Evolutionary conservation across 2,113 vertebrate genomes (phyloP).

Genomic region (Gorsachius goisagi): DNA sequence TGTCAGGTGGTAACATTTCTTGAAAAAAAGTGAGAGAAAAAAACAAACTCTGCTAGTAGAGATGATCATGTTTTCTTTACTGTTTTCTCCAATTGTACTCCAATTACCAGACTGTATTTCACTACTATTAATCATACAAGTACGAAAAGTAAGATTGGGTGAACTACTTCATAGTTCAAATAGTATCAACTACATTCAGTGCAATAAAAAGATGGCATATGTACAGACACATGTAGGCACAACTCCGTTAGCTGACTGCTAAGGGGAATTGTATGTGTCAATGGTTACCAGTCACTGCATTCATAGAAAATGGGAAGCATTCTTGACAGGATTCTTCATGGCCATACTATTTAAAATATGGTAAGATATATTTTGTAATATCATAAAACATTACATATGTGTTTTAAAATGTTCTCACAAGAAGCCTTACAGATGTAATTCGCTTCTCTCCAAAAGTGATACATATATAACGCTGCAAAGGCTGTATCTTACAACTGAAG

Average conservation of each 20-base stretch:
- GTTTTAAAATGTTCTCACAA: neutral
- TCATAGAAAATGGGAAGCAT: neutral
- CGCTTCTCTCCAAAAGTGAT: neutral
- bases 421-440: neutral
- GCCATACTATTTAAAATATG: neutral
- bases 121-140: neutral
- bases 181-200: neutral
- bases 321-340: neutral
- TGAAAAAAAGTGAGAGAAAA: neutral
- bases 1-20: neutral
- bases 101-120: neutral
- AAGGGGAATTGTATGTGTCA: rapidly evolving
- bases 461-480: neutral
- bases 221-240: neutral
- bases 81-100: neutral
- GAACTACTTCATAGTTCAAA: neutral
- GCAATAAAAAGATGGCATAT: neutral
- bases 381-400: neutral
- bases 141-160: neutral
- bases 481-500: neutral
- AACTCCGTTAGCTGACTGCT: neutral
- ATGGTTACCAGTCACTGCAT: neutral
- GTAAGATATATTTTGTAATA: neutral
- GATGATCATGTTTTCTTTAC: neutral
- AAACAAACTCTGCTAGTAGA: neutral